Base-by-base conservation (phyloP, 1,140 invertebrate species). In the Samia ricini region DNA sequence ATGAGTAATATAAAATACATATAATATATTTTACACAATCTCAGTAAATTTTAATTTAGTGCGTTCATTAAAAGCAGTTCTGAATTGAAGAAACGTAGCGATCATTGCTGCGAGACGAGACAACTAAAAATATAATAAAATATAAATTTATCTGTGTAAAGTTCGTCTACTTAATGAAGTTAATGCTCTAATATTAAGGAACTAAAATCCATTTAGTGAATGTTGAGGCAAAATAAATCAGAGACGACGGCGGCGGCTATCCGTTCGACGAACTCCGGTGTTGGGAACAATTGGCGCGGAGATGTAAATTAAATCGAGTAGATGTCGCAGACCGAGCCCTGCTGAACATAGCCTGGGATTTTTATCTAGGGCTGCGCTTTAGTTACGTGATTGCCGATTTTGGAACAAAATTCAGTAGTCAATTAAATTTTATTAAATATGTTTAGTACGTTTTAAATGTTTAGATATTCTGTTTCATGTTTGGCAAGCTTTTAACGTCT, bases 271-370 rank as follows among this genome's bases (percentile, higher is more conserved):
- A 88, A 84, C 85, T 81, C 66, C 63, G 50, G 49, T 74, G 66
- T 79, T 76, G 68, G 62, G 71, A 81, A 85, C 81, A 84, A 84
- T 84, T 69, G 76, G 65, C 69, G 66, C 70, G 63, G 61, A 74
- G 76, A 88, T 88, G 83, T 85, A 86, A 86, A 88, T 86, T 83
- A 81, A 88, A 85, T 88, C 77, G 75, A 81, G 81, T 79, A 78
- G 75, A 71, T 77, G 72, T 64, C 56, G 68, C 54, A 59, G 70
- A 66, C 67, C 64, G 56, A 55, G 64, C 56, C 60, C 42, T 24
- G 52, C 26, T 61, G 42, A 63, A 65, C 66, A 56, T 72, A 61
- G 69, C 69, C 57, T 61, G 63, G 68, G 64, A 72, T 42, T 26
- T 50, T 36, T 33, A 21, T 21, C 51, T 57, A 57, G 56, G 56